These are phyloP conservation scores for Cyprinodon diabolis DNA, from an alignment of 2,797 vertebrate species.

Conservation along the genomic window DNA sequence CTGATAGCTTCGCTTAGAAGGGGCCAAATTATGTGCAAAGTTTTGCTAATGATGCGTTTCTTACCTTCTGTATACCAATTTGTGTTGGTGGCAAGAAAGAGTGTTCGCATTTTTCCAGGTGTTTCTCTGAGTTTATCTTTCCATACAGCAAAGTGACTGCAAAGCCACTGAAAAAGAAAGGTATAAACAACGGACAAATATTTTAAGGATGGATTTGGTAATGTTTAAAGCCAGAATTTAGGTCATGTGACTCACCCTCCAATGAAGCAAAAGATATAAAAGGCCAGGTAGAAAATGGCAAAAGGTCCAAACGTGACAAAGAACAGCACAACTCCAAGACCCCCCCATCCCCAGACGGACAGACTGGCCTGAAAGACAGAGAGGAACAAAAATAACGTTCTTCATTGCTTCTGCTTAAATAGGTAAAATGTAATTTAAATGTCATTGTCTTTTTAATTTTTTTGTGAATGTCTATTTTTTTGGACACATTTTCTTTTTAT, in stretches of 20 bases:
- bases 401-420: neutral
- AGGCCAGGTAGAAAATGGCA: slow-evolving; percentile 98
- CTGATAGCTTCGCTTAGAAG: slow-evolving; percentile 13
- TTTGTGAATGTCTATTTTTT: no score
- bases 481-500: no score
- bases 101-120: slow-evolving; percentile 96
- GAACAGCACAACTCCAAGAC: slow-evolving; percentile 96
- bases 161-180: slow-evolving; percentile 86
- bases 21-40: neutral
- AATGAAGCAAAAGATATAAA: slow-evolving; percentile 99
- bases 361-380: slow-evolving; percentile 90
- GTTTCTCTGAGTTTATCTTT: slow-evolving; percentile 97
- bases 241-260: slow-evolving; percentile 85
- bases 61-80: slow-evolving; percentile 92
- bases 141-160: slow-evolving; percentile 95
- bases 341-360: slow-evolving; percentile 99
- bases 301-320: slow-evolving; percentile 98
- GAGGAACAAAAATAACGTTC: slow-evolving; percentile 10
- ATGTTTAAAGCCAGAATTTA: neutral
- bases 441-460: no score
- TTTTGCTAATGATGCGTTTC: neutral
- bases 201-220: neutral
- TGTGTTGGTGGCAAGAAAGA: slow-evolving; percentile 91
- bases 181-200: neutral
- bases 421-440: no score